Conservation (phyloP, 2,888 invertebrate genomes). For the Zootermopsis nevadensis region DNA sequence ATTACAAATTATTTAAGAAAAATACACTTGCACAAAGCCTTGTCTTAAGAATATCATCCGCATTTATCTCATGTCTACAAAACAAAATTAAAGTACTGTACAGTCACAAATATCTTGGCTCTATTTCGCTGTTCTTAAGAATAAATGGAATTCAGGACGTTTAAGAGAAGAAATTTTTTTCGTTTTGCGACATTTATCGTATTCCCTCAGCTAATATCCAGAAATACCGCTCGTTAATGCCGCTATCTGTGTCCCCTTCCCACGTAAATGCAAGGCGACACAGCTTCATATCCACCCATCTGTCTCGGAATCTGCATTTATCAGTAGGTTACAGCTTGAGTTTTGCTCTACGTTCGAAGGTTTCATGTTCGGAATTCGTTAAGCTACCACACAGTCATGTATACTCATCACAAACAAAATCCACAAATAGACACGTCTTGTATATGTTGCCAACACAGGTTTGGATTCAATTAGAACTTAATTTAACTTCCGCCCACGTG, state of each 20-base stretch:
- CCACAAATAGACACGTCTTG: constrained; percentile 39
- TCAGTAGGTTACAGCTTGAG: constrained; percentile 23
- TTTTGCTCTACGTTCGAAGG: constrained; percentile 4
- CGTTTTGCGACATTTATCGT: background rate
- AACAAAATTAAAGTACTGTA: background rate
- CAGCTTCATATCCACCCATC: constrained; percentile 17
- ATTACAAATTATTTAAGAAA: too few relatives aligned
- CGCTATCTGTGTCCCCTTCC: background rate
- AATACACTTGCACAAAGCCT: too few relatives aligned
- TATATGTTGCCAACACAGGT: constrained; percentile 35
- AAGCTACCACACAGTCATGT: background rate
- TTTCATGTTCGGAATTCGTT: constrained; percentile 31
- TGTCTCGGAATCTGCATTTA: constrained; percentile 23
- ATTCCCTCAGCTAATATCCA: constrained; percentile 3
- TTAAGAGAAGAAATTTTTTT: background rate
- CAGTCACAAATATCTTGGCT: background rate
- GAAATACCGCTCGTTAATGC: constrained; percentile 23
- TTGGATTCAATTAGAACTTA: constrained; percentile 40
- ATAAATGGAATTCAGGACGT: background rate
- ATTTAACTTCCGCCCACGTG: constrained; percentile 42
- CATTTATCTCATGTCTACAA: background rate
- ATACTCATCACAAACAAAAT: constrained; percentile 37
- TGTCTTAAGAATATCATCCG: too few relatives aligned
- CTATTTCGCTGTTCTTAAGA: background rate
- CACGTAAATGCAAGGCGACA: background rate